Conservation (phyloP, 2,888 invertebrate species). For the Strigamia maritima region DNA sequence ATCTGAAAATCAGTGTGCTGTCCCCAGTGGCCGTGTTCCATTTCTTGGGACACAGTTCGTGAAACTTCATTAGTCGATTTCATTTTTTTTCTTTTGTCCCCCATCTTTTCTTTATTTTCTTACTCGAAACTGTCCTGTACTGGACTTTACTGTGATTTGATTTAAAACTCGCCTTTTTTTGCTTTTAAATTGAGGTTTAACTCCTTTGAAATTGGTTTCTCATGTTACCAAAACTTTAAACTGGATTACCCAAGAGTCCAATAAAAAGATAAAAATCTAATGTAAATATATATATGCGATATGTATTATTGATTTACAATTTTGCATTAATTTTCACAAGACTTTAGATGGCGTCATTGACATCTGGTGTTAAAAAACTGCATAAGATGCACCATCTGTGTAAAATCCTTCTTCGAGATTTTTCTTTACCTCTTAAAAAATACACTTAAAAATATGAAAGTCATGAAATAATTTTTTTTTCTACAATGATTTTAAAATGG, state of each 20-base stretch:
- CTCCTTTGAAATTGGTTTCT: constrained; percentile 8
- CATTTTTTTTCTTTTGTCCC: neutral
- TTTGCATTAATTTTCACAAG: neutral
- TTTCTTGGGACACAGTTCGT: constrained; percentile 31
- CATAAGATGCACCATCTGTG: neutral
- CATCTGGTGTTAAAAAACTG: constrained; percentile 13
- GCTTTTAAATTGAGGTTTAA: neutral
- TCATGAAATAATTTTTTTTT: neutral
- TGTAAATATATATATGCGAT: neutral
- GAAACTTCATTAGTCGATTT: constrained; percentile 31
- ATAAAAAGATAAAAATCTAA: too few relatives aligned
- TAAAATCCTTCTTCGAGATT: neutral
- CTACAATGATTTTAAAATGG: neutral
- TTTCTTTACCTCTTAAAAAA: neutral
- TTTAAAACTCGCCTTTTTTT: neutral
- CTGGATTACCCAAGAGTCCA: neutral
- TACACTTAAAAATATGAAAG: neutral
- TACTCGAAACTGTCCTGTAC: neutral
- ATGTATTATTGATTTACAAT: neutral
- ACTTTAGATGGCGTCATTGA: neutral
- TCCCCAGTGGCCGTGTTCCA: constrained; percentile 26
- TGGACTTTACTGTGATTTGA: constrained; percentile 6
- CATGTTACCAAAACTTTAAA: neutral
- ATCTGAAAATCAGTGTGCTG: constrained; percentile 31
- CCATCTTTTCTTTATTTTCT: neutral